A percentile compares a stretch with the other conserved stretches of the same genome.
Conservation (phyloP, 2,797 vertebrate genomes). For the Falco rusticolus region DNA sequence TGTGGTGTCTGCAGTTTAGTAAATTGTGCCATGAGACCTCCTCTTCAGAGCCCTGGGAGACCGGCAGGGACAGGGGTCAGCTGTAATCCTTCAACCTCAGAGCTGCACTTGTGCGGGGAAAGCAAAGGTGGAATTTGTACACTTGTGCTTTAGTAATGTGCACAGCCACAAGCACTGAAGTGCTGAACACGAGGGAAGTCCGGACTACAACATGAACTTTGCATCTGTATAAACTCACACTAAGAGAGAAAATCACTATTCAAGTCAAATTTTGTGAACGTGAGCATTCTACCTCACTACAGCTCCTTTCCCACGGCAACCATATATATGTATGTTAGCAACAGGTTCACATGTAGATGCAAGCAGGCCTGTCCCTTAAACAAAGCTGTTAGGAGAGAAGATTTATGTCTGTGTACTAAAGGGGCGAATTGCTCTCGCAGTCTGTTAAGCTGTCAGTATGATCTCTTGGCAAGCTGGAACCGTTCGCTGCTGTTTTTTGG, state of each 20-base stretch:
- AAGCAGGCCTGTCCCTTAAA: neutral
- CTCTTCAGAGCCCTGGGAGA: neutral
- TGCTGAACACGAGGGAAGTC: neutral
- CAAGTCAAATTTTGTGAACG: neutral
- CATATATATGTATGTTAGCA: neutral
- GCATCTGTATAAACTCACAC: neutral
- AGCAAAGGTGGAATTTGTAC: neutral
- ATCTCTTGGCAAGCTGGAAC: neutral
- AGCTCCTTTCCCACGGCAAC: rapidly evolving
- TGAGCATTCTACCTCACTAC: neutral
- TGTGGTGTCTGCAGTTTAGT: neutral
- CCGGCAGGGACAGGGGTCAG: rapidly evolving
- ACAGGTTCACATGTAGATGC: neutral
- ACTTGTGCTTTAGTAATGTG: rapidly evolving
- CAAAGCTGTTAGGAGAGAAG: neutral
- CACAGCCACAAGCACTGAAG: neutral
- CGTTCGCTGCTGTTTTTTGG: neutral
- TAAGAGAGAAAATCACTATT: neutral
- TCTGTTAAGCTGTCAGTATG: neutral
- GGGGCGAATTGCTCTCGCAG: neutral
- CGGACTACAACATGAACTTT: neutral
- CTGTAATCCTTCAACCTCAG: neutral
- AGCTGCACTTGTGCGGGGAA: neutral
- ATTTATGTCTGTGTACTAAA: constrained; percentile 9
- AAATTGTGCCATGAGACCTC: neutral